These are phyloP conservation scores for mouse (Mus musculus) DNA, from an alignment of 2,113 vertebrate species.

Conservation along the genomic window GRCm39 chr15:62458001-62458500, in stretches of 20 bases:
- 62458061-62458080: accelerated
- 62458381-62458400: not conserved
- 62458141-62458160: no score
- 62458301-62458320: not conserved
- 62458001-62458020: not conserved
- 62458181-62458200: not conserved
- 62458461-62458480: not conserved
- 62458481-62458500: not conserved
- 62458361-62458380: not conserved
- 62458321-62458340: not conserved
- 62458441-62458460: not conserved
- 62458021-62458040: no score
- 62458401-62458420: not conserved
- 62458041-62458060: not conserved
- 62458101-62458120: no score
- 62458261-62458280: not conserved
- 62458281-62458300: no score
- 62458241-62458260: not conserved
- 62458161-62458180: not conserved
- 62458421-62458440: not conserved
- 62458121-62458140: not conserved
- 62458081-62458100: not conserved
- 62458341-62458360: not conserved
- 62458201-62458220: not conserved
- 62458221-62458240: not conserved